Percentiles rank a stretch among this genome's conserved stretches.
Conservation (phyloP, 2,113 vertebrate species). For the cat (Felis catus) region DNA sequence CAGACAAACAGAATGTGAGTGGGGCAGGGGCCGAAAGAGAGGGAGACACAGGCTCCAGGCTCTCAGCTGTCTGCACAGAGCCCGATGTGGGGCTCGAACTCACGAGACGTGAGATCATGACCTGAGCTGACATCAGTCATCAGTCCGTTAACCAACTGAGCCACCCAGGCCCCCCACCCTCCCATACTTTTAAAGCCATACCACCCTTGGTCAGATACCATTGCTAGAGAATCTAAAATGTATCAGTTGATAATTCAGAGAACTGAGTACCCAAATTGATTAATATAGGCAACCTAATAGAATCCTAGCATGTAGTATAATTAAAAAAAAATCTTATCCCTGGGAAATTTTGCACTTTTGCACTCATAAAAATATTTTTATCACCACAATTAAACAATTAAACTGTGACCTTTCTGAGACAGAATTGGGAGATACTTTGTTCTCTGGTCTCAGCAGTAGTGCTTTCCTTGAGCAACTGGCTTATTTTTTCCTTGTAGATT, state of each 20-base stretch:
- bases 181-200: neutral
- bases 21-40: no score
- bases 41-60: no score
- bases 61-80: no score
- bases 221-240: neutral
- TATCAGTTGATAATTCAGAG: neutral
- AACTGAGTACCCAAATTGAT: neutral
- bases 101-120: no score
- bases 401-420: conserved; percentile 6
- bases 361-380: neutral
- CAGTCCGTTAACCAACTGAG: no score
- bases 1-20: no score
- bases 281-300: neutral
- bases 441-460: neutral
- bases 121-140: no score
- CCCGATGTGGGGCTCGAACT: no score
- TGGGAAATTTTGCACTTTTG: neutral
- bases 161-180: no score
- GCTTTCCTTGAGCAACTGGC: neutral
- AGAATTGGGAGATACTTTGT: conserved; percentile 19
- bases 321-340: neutral
- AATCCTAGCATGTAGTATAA: neutral
- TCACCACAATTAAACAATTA: conserved; percentile 6
- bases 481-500: conserved; percentile 14
- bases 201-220: neutral